Conservation (phyloP, 2,113 vertebrate species). For the Coracopsis vasa region DNA sequence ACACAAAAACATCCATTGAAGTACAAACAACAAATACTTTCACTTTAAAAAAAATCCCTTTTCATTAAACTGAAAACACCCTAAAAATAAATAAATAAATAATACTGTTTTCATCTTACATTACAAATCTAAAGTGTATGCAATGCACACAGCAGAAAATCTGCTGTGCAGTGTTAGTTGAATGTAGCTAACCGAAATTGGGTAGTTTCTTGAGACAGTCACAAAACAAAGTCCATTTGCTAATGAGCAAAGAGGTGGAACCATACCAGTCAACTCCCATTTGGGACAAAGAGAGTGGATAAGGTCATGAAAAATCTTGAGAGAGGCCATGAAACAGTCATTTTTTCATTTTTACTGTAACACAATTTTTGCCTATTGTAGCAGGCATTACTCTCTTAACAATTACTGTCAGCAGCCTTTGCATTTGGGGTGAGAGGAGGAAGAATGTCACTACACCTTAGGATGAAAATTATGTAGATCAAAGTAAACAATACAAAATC, state of each 20-base stretch:
- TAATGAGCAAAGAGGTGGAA: background rate
- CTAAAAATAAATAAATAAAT: background rate
- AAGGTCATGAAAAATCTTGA: background rate
- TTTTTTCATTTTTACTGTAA: background rate
- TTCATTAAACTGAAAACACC: background rate
- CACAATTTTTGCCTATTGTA: background rate
- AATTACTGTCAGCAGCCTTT: background rate
- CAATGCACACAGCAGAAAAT: background rate
- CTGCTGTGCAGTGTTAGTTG: too few relatives aligned
- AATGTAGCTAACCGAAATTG: background rate
- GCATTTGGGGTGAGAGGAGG: background rate
- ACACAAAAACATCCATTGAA: background rate
- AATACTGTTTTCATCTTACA: background rate
- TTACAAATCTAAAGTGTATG: accelerated
- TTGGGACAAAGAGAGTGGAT: background rate
- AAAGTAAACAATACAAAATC: background rate
- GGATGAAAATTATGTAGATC: background rate
- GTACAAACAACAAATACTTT: background rate
- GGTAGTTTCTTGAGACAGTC: background rate
- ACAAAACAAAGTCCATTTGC: background rate
- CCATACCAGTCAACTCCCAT: background rate
- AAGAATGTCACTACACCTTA: background rate
- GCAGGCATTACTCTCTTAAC: background rate
- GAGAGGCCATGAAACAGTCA: accelerated
- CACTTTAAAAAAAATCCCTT: background rate